Base-by-base conservation (phyloP, 2,888 invertebrate genomes). In the Frankliniella fusca region DNA sequence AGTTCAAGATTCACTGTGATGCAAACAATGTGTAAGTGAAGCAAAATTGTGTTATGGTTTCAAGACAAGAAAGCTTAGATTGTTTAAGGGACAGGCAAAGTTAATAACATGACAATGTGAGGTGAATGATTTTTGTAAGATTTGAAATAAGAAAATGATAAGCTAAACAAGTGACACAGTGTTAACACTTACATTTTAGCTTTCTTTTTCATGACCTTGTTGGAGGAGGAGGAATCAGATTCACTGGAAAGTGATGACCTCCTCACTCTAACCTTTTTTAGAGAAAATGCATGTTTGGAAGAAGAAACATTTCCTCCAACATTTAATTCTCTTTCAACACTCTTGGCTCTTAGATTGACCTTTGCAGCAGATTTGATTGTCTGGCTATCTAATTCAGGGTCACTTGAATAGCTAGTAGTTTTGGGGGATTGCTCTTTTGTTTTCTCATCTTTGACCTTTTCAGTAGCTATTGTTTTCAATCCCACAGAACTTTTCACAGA, bases 151-250 rank as follows among this genome's bases (percentile, higher is more conserved):
- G 5, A 38, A 38, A 38, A 38, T 38, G 38, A 38, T 38, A 38
- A 38, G 38, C 38, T 38, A 38, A 38, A 38, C 38, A 38, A 38
- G 38, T 38, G 38, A 38, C 38, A 38, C 5, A 38, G 38, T 38
- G 38, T 2, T 38, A 61, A 61, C 23, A 76, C 70, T 76, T 76
- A 76, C 70, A 76, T 27, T 76, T 76, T 76, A n/a, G 27, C 70
- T 76, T 27, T 76, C 70, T 76, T 76, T 76, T 76, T 76, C 70
- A 76, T 8, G 23, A 27, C 12, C 70, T 76, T 76, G 23, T 27
- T 76, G 23, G 70, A 76, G 70, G 23, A 76, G 70, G 70, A 76
- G 27, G 70, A 76, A 27, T 76, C 70, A n/a, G 70, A 76, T 76
- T 76, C 70, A 27, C 70, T 76, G 23, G 70, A 76, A 76, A 76